phyloP scores from a whole-genome alignment of 2,797 vertebrate species.

The Sebastes matsubarae region DNA sequence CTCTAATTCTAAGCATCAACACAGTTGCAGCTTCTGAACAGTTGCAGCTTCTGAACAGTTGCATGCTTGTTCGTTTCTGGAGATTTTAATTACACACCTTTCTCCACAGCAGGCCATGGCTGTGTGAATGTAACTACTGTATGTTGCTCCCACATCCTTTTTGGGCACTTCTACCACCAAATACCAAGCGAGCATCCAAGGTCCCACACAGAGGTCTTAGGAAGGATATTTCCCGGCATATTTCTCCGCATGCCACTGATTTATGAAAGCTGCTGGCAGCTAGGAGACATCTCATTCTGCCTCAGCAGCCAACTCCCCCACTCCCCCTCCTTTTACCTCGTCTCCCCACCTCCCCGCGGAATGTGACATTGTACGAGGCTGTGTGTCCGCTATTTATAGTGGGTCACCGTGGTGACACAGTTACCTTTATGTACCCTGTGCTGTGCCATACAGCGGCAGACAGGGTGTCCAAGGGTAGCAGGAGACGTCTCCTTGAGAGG shows the following conservation, averaged over 20 bases:
- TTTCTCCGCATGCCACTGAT: constrained; percentile 73
- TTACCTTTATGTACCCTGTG: constrained; percentile 78
- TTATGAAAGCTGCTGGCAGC: constrained; percentile 77
- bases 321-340: constrained; percentile 51
- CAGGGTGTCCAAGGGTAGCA: constrained; percentile 32
- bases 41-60: constrained; percentile 7
- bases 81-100: constrained; percentile 11
- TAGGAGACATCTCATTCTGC: constrained; percentile 69
- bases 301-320: constrained; percentile 53
- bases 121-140: constrained; percentile 42
- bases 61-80: constrained; percentile 14
- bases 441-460: constrained; percentile 44
- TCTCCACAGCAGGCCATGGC: background rate
- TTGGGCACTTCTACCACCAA: constrained; percentile 49
- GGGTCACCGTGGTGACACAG: constrained; percentile 80
- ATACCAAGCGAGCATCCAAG: constrained; percentile 57
- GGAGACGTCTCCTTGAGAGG: constrained; percentile 5
- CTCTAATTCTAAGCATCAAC: background rate
- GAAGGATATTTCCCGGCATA: constrained; percentile 71
- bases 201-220: constrained; percentile 38
- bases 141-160: constrained; percentile 29
- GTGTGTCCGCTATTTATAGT: constrained; percentile 83
- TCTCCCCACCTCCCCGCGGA: constrained; percentile 72
- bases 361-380: constrained; percentile 82
- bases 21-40: background rate